A percentile compares a stretch with the other conserved stretches of the same genome.
These are phyloP conservation scores for Orthonychiurus folsomi DNA, from an alignment of 2,888 invertebrate genomes.

Conservation along the genomic window DNA sequence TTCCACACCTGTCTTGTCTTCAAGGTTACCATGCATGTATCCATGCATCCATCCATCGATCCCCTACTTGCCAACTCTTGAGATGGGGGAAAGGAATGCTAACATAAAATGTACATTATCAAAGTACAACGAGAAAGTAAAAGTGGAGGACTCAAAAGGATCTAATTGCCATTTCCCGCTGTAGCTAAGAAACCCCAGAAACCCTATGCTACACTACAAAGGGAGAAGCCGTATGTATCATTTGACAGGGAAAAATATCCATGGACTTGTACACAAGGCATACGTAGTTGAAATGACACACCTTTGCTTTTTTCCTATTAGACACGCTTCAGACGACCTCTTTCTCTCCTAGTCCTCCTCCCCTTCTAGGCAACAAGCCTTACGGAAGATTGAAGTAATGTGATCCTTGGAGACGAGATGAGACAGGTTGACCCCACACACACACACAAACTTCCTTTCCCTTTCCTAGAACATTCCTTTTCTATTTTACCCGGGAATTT, in stretches of 20 bases:
- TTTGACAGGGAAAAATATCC: conserved; percentile 6
- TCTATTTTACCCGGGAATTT: no score
- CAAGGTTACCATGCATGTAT: no score
- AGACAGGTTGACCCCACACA: conserved; percentile 2
- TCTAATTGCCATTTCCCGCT: no score
- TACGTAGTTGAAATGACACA: conserved; percentile 14
- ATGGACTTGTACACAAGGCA: neutral
- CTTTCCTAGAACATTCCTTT: neutral
- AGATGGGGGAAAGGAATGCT: no score
- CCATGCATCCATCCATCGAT: no score
- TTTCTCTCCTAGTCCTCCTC: neutral
- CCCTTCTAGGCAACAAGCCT: no score
- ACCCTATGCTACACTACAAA: no score
- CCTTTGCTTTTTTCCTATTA: conserved; percentile 26
- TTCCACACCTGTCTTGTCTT: neutral
- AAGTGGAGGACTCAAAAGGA: neutral
- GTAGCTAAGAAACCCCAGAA: no score
- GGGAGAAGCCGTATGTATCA: neutral
- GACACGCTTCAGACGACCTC: conserved; percentile 16
- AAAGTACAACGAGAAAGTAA: neutral
- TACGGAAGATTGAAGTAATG: conserved; percentile 4
- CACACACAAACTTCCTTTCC: neutral
- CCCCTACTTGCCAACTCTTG: no score
- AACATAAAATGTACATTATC: no score
- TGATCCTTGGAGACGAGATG: conserved; percentile 10